Evolutionary conservation across 2,113 vertebrate species (phyloP).

Genomic region (Periophthalmus modestus): DNA sequence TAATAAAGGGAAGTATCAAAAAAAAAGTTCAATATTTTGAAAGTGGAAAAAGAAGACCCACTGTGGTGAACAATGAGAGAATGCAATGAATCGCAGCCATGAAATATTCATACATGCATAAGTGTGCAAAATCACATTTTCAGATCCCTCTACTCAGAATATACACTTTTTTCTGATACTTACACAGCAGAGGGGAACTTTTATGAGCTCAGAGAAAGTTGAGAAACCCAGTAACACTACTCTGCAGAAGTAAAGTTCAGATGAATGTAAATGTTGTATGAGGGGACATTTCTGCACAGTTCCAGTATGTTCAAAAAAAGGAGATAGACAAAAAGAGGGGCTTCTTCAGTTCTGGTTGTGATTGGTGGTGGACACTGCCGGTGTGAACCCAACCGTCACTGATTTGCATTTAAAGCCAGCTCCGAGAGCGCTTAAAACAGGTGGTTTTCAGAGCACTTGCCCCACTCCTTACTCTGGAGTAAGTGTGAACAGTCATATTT

Average conservation of each 20-base stretch:
- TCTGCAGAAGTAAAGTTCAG: background rate
- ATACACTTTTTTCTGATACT: background rate
- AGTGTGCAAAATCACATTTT: background rate
- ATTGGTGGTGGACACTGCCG: too few species aligned
- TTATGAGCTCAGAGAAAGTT: background rate
- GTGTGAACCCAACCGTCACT: too few species aligned
- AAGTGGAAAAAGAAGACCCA: background rate
- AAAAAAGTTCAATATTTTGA: slow-evolving; percentile 4
- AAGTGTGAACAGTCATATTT: too few species aligned
- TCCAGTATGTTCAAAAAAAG: slow-evolving; percentile 21
- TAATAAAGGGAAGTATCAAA: background rate
- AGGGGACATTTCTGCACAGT: slow-evolving; percentile 20
- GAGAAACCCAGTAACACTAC: background rate
- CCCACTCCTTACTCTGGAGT: too few species aligned
- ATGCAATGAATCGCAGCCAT: background rate
- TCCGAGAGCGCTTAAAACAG: too few species aligned
- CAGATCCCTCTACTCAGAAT: background rate
- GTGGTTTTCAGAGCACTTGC: too few species aligned
- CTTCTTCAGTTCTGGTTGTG: too few species aligned
- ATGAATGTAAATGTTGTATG: slow-evolving; percentile 22
- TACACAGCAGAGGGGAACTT: background rate
- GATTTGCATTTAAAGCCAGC: too few species aligned
- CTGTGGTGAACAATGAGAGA: background rate
- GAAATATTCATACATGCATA: slow-evolving; percentile 8
- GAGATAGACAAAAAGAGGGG: too few species aligned